Percentiles rank a stretch among this genome's conserved stretches.
Evolutionary conservation across 2,888 invertebrate species (phyloP).

Genomic region (Sinodicranocentrus sp.): DNA sequence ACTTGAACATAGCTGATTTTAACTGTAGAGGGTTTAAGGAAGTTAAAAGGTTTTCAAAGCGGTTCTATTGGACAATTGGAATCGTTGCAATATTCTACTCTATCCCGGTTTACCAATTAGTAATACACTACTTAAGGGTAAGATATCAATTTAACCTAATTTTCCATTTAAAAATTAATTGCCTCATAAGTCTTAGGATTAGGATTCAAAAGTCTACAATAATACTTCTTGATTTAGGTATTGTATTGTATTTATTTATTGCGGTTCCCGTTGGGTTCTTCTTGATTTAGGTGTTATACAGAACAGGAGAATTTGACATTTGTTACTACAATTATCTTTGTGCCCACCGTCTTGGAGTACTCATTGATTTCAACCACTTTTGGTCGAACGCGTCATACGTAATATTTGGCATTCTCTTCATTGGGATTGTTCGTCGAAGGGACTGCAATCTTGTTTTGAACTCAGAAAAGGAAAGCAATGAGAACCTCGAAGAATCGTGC

Average conservation of each 20-base stretch:
- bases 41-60: slow-evolving; percentile 54
- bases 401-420: slow-evolving; percentile 72
- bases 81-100: slow-evolving; percentile 75
- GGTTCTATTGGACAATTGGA: slow-evolving; percentile 74
- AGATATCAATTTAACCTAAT: too few species aligned
- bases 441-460: slow-evolving; percentile 29
- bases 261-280: too few species aligned
- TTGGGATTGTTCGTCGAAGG: slow-evolving; percentile 70
- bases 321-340: slow-evolving; percentile 76
- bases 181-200: too few species aligned
- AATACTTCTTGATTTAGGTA: too few species aligned
- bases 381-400: slow-evolving; percentile 75
- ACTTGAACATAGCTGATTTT: slow-evolving; percentile 53
- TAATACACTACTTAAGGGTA: slow-evolving; percentile 73
- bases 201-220: too few species aligned
- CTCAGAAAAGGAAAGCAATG: background rate
- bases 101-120: slow-evolving; percentile 74
- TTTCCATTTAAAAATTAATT: too few species aligned
- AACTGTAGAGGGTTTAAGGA: slow-evolving; percentile 28
- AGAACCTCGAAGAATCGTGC: background rate
- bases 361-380: slow-evolving; percentile 75
- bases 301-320: slow-evolving; percentile 74
- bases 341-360: slow-evolving; percentile 67
- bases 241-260: too few species aligned
- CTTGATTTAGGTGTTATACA: slow-evolving; percentile 70